Conservation (phyloP, 2,888 invertebrate genomes). For the Ennomos fuscantarius region DNA sequence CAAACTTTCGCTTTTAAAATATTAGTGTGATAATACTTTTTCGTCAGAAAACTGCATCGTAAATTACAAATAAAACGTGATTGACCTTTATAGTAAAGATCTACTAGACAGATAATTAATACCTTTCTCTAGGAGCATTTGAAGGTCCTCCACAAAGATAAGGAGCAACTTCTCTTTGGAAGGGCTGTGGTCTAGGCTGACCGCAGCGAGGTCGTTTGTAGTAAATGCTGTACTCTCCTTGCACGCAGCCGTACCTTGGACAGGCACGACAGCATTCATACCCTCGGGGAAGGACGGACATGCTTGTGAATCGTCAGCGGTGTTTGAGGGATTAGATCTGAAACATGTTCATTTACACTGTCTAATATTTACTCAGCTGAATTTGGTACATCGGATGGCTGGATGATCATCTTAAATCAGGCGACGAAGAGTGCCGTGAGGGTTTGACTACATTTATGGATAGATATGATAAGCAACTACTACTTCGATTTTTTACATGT, state of each 20-base stretch:
- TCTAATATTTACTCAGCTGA: too few species aligned
- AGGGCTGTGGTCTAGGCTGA: slow-evolving; percentile 74
- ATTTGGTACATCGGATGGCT: too few species aligned
- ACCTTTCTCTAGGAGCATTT: slow-evolving; percentile 68
- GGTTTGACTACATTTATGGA: too few species aligned
- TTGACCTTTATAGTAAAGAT: too few species aligned
- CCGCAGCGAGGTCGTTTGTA: slow-evolving; percentile 74
- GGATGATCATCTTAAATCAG: too few species aligned
- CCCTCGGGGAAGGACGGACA: slow-evolving; percentile 73
- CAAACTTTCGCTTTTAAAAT: too few species aligned
- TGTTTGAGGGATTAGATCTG: slow-evolving; percentile 10
- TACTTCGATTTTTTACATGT: too few species aligned
- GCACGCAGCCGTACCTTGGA: slow-evolving; percentile 67
- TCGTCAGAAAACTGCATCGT: too few species aligned
- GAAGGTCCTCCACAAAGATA: slow-evolving; percentile 59
- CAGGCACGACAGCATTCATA: slow-evolving; percentile 59
- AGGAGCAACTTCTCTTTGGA: slow-evolving; percentile 58
- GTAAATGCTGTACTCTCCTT: slow-evolving; percentile 70
- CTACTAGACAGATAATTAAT: neutral
- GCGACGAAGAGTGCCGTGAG: too few species aligned
- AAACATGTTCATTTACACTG: neutral
- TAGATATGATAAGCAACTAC: too few species aligned
- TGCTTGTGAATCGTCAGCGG: slow-evolving; percentile 51
- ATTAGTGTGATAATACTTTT: too few species aligned
- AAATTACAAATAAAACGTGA: too few species aligned